phyloP scores from a whole-genome alignment of 2,888 invertebrate genomes.

The Venusia cambrica region DNA sequence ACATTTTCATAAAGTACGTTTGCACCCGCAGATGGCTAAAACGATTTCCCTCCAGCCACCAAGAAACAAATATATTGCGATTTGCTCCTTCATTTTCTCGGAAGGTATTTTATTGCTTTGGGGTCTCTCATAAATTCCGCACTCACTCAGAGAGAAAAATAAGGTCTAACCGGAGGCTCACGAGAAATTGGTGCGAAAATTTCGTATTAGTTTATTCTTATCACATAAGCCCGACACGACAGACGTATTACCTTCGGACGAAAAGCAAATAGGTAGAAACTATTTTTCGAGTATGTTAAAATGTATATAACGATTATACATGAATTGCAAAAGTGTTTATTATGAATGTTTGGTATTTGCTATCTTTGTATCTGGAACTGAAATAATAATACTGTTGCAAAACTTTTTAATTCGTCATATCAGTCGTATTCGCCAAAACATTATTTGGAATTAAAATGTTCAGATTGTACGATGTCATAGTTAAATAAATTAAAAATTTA shows the following conservation, averaged over 20 bases:
- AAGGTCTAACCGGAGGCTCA: constrained; percentile 59
- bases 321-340: too few relatives aligned
- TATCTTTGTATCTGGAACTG: too few relatives aligned
- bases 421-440: too few relatives aligned
- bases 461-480: too few relatives aligned
- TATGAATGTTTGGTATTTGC: too few relatives aligned
- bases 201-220: constrained; percentile 69
- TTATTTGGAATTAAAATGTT: too few relatives aligned
- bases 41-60: constrained; percentile 68
- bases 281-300: too few relatives aligned
- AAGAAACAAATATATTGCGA: constrained; percentile 78
- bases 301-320: too few relatives aligned
- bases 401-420: too few relatives aligned
- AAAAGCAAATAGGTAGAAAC: constrained; percentile 13
- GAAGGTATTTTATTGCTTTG: constrained; percentile 80
- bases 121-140: constrained; percentile 76
- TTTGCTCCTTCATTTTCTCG: constrained; percentile 79
- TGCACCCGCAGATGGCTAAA: constrained; percentile 63
- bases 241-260: constrained; percentile 38
- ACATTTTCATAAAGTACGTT: constrained; percentile 58
- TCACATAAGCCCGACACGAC: constrained; percentile 45
- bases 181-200: constrained; percentile 69
- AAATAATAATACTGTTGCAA: too few relatives aligned
- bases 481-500: too few relatives aligned
- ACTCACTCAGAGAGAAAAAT: constrained; percentile 77